Percentiles rank a stretch among this genome's conserved stretches.
Conservation (phyloP, 1,140 invertebrate species). For the Orius laevigatus region DNA sequence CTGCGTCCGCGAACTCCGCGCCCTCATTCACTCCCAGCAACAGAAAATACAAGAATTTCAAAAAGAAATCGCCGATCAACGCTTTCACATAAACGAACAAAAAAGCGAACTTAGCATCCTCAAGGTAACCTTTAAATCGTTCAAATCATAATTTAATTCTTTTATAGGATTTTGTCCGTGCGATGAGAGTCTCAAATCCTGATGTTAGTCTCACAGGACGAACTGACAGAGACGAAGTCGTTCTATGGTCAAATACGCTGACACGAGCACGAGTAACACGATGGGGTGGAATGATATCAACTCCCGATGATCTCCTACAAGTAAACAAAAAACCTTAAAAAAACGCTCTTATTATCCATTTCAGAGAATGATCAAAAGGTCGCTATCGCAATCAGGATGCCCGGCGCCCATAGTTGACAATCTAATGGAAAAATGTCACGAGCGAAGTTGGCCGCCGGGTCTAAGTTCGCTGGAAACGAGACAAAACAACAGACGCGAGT, state of each 20-base stretch:
- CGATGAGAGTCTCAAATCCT: slow-evolving; percentile 76
- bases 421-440: slow-evolving; percentile 94
- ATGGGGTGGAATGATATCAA: slow-evolving; percentile 96
- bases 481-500: slow-evolving; percentile 77
- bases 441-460: slow-evolving; percentile 83
- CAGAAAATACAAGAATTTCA: slow-evolving; percentile 72
- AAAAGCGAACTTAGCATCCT: slow-evolving; percentile 73
- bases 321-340: slow-evolving; percentile 28
- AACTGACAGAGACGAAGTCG: slow-evolving; percentile 76
- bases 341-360: slow-evolving; percentile 22
- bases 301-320: slow-evolving; percentile 84
- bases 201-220: slow-evolving; percentile 58
- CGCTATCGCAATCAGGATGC: slow-evolving; percentile 80
- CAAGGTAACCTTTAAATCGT: slow-evolving; percentile 36
- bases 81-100: slow-evolving; percentile 73
- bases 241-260: slow-evolving; percentile 77
- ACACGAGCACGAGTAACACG: slow-evolving; percentile 74
- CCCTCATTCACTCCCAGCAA: slow-evolving; percentile 69
- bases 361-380: slow-evolving; percentile 79
- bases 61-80: slow-evolving; percentile 67
- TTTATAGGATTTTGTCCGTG: slow-evolving; percentile 70
- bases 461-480: slow-evolving; percentile 83
- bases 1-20: slow-evolving; percentile 73
- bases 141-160: slow-evolving; percentile 6
- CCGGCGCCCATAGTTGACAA: slow-evolving; percentile 83